A percentile compares a stretch with the other conserved stretches of the same genome.
Evolutionary conservation across 2,888 invertebrate species (phyloP).

Genomic region (Azorinus chamasolen): DNA sequence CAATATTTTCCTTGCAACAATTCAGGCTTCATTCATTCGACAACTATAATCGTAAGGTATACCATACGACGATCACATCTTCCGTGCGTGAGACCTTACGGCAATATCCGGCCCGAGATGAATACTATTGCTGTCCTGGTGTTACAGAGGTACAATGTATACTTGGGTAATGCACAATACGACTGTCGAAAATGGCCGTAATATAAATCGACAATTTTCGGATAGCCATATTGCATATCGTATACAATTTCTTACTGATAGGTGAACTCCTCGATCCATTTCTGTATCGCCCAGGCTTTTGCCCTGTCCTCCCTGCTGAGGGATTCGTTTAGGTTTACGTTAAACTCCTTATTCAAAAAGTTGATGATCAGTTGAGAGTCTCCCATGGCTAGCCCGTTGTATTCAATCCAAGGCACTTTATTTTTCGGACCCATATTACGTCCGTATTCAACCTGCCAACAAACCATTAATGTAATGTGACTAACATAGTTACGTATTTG

Average conservation of each 20-base stretch:
- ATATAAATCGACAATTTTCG: too few relatives aligned
- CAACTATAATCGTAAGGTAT: too few relatives aligned
- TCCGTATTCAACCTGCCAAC: conserved; percentile 6
- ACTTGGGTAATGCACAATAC: too few relatives aligned
- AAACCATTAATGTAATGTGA: neutral
- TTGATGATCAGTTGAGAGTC: conserved; percentile 83
- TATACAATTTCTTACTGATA: conserved; percentile 53
- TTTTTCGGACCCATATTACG: conserved; percentile 65
- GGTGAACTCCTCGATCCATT: conserved; percentile 56
- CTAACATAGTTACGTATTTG: neutral
- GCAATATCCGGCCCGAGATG: too few relatives aligned
- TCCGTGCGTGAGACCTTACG: too few relatives aligned
- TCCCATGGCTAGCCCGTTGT: conserved; percentile 78
- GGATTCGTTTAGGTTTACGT: conserved; percentile 74
- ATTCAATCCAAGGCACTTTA: conserved; percentile 82
- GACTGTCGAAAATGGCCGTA: too few relatives aligned
- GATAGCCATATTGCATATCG: too few relatives aligned
- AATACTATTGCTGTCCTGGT: too few relatives aligned
- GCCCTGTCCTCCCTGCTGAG: conserved; percentile 72
- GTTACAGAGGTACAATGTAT: too few relatives aligned
- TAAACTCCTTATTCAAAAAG: conserved; percentile 77
- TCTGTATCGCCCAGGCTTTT: conserved; percentile 68
- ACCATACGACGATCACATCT: too few relatives aligned
- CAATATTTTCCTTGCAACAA: too few relatives aligned
- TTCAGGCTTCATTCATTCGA: too few relatives aligned